Conservation (phyloP, 2,888 invertebrate genomes). For the Tillus elongatus region DNA sequence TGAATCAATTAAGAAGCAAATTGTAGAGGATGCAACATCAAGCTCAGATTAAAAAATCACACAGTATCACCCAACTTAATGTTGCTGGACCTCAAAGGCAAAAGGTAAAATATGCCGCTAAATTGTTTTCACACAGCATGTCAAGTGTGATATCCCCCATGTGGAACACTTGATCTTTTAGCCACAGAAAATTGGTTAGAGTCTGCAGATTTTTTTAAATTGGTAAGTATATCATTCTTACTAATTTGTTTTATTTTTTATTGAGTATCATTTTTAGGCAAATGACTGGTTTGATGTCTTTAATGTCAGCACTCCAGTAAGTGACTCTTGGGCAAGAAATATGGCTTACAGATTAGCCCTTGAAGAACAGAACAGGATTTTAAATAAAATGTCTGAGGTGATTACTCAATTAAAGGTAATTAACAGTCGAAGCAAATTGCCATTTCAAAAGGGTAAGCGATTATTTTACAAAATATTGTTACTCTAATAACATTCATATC, state of each 20-base stretch:
- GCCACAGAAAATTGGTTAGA: background rate
- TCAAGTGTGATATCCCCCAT: background rate
- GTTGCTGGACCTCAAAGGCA: background rate
- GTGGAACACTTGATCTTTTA: background rate
- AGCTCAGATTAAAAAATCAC: too few relatives aligned
- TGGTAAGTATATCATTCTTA: background rate
- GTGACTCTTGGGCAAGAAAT: background rate
- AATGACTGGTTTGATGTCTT: background rate
- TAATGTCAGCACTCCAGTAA: too few relatives aligned
- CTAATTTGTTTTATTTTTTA: background rate
- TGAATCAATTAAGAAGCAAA: too few relatives aligned
- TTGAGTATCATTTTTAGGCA: background rate
- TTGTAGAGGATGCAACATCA: too few relatives aligned
- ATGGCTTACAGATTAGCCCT: background rate
- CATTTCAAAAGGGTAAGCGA: too few relatives aligned
- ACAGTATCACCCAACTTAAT: too few relatives aligned
- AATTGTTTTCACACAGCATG: background rate
- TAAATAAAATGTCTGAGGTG: background rate
- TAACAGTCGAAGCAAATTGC: too few relatives aligned
- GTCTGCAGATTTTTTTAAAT: background rate
- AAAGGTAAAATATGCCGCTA: background rate
- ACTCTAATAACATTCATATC: too few relatives aligned
- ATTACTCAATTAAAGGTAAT: too few relatives aligned
- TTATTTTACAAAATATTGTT: too few relatives aligned
- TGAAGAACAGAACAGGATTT: background rate